Evolutionary conservation across 2,113 vertebrate genomes (phyloP).

Genomic region (Rhea americana): DNA sequence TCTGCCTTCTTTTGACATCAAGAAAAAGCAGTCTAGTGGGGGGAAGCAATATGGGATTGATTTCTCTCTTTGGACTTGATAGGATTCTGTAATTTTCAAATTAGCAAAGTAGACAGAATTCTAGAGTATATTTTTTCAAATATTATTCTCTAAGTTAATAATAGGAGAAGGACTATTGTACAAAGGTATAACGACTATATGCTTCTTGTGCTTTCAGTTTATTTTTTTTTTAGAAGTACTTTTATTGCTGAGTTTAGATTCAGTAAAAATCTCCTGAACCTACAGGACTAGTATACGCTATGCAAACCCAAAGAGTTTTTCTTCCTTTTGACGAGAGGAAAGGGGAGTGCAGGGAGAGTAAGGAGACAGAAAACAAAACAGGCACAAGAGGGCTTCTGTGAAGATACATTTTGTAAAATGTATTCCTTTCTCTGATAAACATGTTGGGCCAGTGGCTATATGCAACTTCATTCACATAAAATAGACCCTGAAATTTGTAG

Average conservation of each 20-base stretch:
- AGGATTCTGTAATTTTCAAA: not conserved
- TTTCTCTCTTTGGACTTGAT: not conserved
- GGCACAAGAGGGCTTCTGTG: not conserved
- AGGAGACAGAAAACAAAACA: not conserved
- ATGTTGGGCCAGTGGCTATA: not conserved
- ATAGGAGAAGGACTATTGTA: not conserved
- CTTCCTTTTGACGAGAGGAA: not conserved
- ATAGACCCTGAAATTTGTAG: not conserved
- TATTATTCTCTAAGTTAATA: not conserved
- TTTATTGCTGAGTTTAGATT: not conserved
- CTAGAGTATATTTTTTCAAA: not conserved
- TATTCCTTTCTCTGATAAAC: not conserved
- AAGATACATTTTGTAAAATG: not conserved
- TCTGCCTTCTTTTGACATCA: not conserved
- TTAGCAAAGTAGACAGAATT: not conserved
- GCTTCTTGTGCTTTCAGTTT: not conserved
- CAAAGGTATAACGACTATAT: not conserved
- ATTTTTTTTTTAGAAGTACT: not conserved
- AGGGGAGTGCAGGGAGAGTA: not conserved
- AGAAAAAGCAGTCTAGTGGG: not conserved
- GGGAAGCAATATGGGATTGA: fast-evolving
- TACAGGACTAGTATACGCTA: not conserved
- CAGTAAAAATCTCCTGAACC: not conserved
- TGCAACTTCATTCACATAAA: not conserved
- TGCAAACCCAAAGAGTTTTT: not conserved